phyloP scores from a whole-genome alignment of 2,797 vertebrate genomes.

The Mionectes olivaceus region DNA sequence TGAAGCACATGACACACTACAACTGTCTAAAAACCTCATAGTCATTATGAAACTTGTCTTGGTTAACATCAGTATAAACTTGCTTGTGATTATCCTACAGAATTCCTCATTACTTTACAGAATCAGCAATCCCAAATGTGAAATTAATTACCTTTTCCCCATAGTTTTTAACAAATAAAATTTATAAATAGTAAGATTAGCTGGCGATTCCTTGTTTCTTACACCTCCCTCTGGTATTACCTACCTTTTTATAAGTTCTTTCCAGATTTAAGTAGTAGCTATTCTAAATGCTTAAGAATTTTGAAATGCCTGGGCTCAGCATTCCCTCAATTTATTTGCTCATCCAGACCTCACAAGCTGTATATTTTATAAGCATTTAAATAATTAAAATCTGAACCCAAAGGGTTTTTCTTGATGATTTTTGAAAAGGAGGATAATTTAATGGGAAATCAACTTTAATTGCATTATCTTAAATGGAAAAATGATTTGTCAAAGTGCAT shows the following conservation, averaged over 20 bases:
- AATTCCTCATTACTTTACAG: background rate
- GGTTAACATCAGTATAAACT: background rate
- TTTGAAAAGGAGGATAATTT: conserved; percentile 26
- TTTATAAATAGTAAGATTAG: background rate
- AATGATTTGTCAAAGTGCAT: conserved; percentile 47
- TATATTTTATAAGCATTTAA: conserved; percentile 48
- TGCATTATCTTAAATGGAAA: conserved; percentile 31
- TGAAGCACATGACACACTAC: background rate
- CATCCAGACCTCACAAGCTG: conserved; percentile 23
- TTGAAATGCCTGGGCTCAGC: conserved; percentile 16
- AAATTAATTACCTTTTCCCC: background rate
- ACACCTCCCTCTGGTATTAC: background rate
- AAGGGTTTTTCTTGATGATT: conserved; percentile 19
- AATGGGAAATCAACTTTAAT: conserved; percentile 56
- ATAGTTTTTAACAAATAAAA: background rate
- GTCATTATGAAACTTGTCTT: background rate
- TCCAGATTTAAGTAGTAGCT: background rate
- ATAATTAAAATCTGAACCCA: conserved; percentile 45
- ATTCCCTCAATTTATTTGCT: conserved; percentile 33
- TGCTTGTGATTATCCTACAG: background rate
- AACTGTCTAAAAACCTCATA: background rate
- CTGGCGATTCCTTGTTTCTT: background rate
- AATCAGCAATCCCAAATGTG: background rate
- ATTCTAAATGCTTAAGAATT: conserved; percentile 35
- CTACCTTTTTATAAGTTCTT: background rate